phyloP scores from a whole-genome alignment of 2,113 vertebrate species.

The Galbula dea region DNA sequence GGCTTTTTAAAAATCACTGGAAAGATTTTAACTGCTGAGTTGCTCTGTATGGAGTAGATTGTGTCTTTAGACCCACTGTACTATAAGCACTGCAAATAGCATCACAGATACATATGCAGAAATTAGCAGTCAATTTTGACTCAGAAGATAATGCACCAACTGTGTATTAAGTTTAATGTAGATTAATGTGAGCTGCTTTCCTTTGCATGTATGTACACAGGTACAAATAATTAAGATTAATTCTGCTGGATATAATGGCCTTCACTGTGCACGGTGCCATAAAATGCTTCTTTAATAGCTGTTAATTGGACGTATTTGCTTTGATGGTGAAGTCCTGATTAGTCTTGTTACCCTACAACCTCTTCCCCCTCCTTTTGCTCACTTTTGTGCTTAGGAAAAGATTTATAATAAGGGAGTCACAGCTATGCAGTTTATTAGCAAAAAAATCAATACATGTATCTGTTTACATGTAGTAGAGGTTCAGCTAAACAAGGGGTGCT shows the following conservation, averaged over 20 bases:
- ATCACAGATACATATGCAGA: constrained; percentile 61
- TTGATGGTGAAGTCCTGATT: constrained; percentile 81
- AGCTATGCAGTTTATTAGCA: constrained; percentile 30
- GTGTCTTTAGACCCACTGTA: constrained; percentile 63
- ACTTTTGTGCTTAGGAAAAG: constrained; percentile 58
- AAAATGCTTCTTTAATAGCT: constrained; percentile 81
- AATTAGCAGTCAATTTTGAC: constrained; percentile 77
- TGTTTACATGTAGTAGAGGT: background rate
- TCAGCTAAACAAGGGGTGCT: background rate
- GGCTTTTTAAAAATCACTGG: constrained; percentile 47
- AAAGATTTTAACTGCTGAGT: constrained; percentile 52
- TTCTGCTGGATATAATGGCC: constrained; percentile 77
- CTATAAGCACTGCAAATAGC: constrained; percentile 64
- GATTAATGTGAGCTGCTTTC: constrained; percentile 88
- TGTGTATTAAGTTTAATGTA: constrained; percentile 84
- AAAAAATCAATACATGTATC: constrained; percentile 15
- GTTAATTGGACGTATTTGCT: constrained; percentile 82
- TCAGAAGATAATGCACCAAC: constrained; percentile 77
- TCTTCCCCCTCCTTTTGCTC: background rate
- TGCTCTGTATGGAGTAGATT: constrained; percentile 62
- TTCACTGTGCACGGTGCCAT: constrained; percentile 81
- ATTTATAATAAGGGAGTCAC: constrained; percentile 50
- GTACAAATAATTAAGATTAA: constrained; percentile 93
- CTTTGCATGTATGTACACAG: constrained; percentile 78
- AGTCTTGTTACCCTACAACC: constrained; percentile 71